Evolutionary conservation across 1,140 invertebrate species (phyloP).

Genomic region (Apolygus lucorum): DNA sequence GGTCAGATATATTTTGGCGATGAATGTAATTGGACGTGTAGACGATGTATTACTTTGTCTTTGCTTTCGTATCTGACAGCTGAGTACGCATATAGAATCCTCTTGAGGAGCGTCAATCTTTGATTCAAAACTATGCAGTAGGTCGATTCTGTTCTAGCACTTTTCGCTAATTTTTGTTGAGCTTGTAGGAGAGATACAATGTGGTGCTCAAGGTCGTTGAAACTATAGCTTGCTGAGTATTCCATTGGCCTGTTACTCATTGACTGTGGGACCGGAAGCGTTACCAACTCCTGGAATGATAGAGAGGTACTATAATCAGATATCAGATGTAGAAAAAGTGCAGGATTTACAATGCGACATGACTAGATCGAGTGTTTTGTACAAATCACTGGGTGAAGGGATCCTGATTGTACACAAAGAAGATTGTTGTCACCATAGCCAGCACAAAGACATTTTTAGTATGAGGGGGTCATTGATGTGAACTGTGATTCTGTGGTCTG

Average conservation of each 20-base stretch:
- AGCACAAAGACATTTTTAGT: too few relatives aligned
- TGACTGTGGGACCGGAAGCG: constrained; percentile 34
- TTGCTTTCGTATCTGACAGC: constrained; percentile 46
- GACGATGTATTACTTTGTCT: constrained; percentile 37
- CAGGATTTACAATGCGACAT: too few relatives aligned
- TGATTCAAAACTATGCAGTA: constrained; percentile 49
- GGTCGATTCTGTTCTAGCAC: constrained; percentile 46
- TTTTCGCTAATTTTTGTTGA: constrained; percentile 48
- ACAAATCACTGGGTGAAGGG: too few relatives aligned
- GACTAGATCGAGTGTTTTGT: too few relatives aligned
- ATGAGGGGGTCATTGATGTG: too few relatives aligned
- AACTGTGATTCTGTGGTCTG: too few relatives aligned
- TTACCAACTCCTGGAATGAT: constrained; percentile 36
- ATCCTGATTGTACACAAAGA: too few relatives aligned
- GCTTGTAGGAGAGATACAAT: constrained; percentile 44
- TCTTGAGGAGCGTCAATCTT: constrained; percentile 49
- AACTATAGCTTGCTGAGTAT: constrained; percentile 26
- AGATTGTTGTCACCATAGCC: too few relatives aligned
- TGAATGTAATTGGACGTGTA: too few relatives aligned
- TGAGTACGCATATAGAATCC: constrained; percentile 51
- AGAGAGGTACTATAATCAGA: too few relatives aligned
- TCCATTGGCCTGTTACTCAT: constrained; percentile 38
- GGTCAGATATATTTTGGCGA: too few relatives aligned
- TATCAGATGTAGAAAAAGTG: too few relatives aligned
- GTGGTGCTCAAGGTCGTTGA: constrained; percentile 46